Percentiles rank a stretch among this genome's conserved stretches.
phyloP scores from a whole-genome alignment of 2,797 vertebrate genomes.

The Rhadinocentrus ornatus region DNA sequence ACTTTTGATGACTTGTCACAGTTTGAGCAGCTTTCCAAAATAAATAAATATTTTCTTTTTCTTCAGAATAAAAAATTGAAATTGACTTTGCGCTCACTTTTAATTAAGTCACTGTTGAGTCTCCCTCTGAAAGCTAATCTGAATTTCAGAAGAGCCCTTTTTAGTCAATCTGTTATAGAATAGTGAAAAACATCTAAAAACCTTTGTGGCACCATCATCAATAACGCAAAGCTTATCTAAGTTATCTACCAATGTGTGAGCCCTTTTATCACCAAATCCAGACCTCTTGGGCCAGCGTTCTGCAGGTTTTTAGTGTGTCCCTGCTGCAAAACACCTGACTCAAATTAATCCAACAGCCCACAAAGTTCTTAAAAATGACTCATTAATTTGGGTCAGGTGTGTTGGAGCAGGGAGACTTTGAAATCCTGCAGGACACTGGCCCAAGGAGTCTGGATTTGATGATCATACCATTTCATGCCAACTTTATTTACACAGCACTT shows the following conservation, averaged over 20 bases:
- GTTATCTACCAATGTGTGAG: not conserved
- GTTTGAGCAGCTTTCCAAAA: slow-evolving; percentile 22
- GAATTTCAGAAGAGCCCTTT: slow-evolving; percentile 10
- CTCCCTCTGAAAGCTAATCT: slow-evolving; percentile 22
- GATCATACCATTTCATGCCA: no score
- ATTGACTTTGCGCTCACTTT: slow-evolving; percentile 11
- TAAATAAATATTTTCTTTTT: slow-evolving; percentile 20
- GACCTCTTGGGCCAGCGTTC: no score
- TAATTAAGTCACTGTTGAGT: slow-evolving; percentile 36
- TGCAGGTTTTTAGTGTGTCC: no score
- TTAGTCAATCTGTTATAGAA: not conserved
- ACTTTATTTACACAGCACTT: no score
- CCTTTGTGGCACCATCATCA: slow-evolving; percentile 21
- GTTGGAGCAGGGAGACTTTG: no score
- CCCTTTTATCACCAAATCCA: not conserved
- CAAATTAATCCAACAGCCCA: no score
- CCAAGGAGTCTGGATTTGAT: no score
- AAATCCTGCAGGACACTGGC: no score
- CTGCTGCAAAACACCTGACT: no score
- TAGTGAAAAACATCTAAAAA: slow-evolving; percentile 44
- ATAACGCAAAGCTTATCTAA: not conserved
- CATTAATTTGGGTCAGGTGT: no score
- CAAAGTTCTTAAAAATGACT: no score
- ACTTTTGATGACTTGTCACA: slow-evolving; percentile 28
- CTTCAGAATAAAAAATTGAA: slow-evolving; percentile 14